Evolutionary conservation across 2,888 invertebrate genomes (phyloP), one percentile per base, ranked within the genome.

Genomic region (Apamea epomidion): DNA sequence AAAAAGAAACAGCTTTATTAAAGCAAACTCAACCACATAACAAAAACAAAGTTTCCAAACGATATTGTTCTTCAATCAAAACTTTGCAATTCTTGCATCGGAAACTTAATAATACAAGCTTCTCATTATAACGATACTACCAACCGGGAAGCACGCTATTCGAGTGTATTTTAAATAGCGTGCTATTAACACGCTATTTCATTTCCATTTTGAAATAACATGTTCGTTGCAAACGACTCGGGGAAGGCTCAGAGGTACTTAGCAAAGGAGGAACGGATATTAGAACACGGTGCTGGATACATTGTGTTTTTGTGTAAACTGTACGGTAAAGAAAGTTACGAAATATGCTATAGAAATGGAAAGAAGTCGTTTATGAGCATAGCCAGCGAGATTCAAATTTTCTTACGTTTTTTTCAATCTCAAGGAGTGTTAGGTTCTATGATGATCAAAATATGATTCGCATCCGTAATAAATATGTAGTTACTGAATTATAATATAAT

Each of bases 1-100:
- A 18, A 75, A 42, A 65, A 62, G 14, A 69, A 65, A 51, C 7
- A 80, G 67, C 37, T 48, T 51, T n/a, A 65, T 21, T n/a, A 12
- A 5, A 74, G 16, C 14, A 58, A 75, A 37, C 45, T 18, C 5
- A 45, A 70, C 42, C 16, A 68, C 29, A 7, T 16, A 83, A 83
- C n/a, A 69, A 74, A 60, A 73, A 83, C 51, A 60, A 70, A 70
- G 69, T 74, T 78, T 29, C 7, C 18, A 16, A 65, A 70, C 54
- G 70, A 62, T 82, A 74, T 83, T 83, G 74, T 78, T 78, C 70
- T 82, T 83, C 73, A 45, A 74, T 82, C 37, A 12, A 65, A 82
- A 83, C 64, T 58, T 72, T n/a, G 18, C 72, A 42, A 42, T 70
- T 18, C n/a, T 74, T 70, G 62, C 58, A 32, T 25, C 14, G 62